Evolutionary conservation across 2,888 invertebrate genomes (phyloP), one percentile per base, ranked within the genome.

Genomic region (Andrena minutula): DNA sequence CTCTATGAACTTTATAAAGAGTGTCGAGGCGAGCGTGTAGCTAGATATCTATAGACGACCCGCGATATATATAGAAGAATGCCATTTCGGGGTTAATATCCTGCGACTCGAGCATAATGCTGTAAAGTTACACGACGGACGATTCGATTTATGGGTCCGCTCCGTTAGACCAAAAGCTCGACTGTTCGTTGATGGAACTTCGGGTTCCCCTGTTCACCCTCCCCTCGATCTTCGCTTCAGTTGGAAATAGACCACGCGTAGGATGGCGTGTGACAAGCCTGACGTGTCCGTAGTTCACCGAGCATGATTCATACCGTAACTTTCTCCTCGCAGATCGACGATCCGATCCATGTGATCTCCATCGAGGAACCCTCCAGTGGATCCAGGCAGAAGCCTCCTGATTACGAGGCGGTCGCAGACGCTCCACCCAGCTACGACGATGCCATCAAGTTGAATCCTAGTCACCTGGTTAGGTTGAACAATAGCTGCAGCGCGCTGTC

Each of bases 341-440:
- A 96, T 92, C 95, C 96, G 53, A 95, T 96, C 88, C 96, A 96
- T 93, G 95, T 96, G 81, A 96, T 96, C 86, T 95, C 95, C 86
- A 95, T 96, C 93, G 95, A 95, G 84, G 94, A 93, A 86, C 92
- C 93, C 58, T 95, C 95, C 84, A 95, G 95, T 87, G 95, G 95
- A 80, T 95, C 95, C 93, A 95, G 95, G 89, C 96, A 96, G 90
- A 97, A 97, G 92, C 96, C 96, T 49, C 96, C 96, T 2, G 96
- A 96, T 92, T 97, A 97, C 93, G 96, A 96, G 91, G 95, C 96
- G 7, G 96, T 96, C 71, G 95, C 96, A 8, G 96, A 96, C 53
- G 95, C 95, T 77, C 96, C 96, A 81, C 96, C 96, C 1, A 96
- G 96, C 23, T 96, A 97, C 93, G 96, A 96, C 92, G 96, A 96